Evolutionary conservation across 1,140 invertebrate genomes (phyloP).

Genomic region (Prorops nasuta): DNA sequence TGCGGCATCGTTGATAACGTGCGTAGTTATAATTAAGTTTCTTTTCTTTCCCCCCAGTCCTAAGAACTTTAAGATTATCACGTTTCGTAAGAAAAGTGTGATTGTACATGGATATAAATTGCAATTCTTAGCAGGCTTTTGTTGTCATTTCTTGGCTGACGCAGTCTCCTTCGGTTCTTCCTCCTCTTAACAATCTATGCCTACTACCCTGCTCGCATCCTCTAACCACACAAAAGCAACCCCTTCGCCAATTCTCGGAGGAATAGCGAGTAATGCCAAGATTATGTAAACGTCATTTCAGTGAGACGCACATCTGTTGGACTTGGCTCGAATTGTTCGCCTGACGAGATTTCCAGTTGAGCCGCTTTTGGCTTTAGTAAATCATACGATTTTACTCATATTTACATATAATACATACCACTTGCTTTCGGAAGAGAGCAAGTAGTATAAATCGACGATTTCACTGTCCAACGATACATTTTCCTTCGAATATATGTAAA

Average conservation of each 20-base stretch:
- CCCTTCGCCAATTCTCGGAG: slow-evolving; percentile 35
- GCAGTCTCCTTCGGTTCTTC: slow-evolving; percentile 14
- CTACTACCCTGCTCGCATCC: neutral
- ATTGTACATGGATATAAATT: slow-evolving; percentile 29
- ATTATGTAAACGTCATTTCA: slow-evolving; percentile 53
- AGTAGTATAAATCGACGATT: no score
- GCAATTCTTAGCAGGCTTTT: slow-evolving; percentile 42
- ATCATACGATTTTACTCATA: no score
- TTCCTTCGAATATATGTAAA: no score
- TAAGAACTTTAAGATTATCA: no score
- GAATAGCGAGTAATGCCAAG: slow-evolving; percentile 48
- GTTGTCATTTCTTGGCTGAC: slow-evolving; percentile 32
- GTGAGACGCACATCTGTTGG: slow-evolving; percentile 43
- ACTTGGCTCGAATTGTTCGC: slow-evolving; percentile 41
- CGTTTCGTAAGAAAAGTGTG: no score
- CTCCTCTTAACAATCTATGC: slow-evolving; percentile 8
- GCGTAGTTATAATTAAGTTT: no score
- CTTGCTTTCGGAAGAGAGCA: no score
- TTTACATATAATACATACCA: no score
- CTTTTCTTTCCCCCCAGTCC: no score
- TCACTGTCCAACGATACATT: no score
- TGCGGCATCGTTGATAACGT: no score
- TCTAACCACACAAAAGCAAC: slow-evolving; percentile 26
- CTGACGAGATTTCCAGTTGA: slow-evolving; percentile 17
- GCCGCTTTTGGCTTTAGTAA: no score